Conservation (phyloP, 1,140 invertebrate genomes). For the Lucilia sericata region DNA sequence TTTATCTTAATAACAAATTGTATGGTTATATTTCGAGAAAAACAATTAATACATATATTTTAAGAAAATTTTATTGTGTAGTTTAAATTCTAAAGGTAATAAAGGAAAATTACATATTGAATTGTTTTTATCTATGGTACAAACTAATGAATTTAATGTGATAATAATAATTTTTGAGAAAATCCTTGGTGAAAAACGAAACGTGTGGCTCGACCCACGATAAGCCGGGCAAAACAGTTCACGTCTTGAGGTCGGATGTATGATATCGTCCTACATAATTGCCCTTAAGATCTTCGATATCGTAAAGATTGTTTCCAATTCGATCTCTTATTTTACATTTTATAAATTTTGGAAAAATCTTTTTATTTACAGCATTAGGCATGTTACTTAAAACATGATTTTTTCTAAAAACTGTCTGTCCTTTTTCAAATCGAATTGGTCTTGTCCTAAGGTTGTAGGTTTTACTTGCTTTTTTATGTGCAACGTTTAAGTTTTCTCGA, state of each 20-base stretch:
- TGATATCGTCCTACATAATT: constrained; percentile 35
- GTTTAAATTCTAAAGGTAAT: too few species aligned
- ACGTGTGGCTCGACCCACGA: constrained; percentile 28
- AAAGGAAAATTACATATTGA: too few species aligned
- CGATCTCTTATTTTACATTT: constrained; percentile 13
- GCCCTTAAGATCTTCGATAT: background rate
- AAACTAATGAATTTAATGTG: too few species aligned
- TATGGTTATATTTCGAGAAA: too few species aligned
- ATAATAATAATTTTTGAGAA: too few species aligned
- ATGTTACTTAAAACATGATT: background rate
- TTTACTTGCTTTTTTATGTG: background rate
- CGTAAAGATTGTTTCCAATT: background rate
- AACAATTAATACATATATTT: too few species aligned
- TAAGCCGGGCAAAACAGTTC: constrained; percentile 14
- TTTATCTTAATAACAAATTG: too few species aligned
- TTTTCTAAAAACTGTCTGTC: background rate
- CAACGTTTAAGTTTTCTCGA: background rate
- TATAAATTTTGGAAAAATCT: background rate
- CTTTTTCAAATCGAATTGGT: background rate
- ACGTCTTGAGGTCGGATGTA: constrained; percentile 47
- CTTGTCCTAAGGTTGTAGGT: background rate
- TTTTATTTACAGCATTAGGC: background rate
- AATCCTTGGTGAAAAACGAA: background rate
- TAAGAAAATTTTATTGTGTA: too few species aligned
- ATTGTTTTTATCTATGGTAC: too few species aligned